Percentiles rank a stretch among this genome's conserved stretches.
Conservation (phyloP, 1,140 invertebrate species). For the Elymnias hypermnestra region DNA sequence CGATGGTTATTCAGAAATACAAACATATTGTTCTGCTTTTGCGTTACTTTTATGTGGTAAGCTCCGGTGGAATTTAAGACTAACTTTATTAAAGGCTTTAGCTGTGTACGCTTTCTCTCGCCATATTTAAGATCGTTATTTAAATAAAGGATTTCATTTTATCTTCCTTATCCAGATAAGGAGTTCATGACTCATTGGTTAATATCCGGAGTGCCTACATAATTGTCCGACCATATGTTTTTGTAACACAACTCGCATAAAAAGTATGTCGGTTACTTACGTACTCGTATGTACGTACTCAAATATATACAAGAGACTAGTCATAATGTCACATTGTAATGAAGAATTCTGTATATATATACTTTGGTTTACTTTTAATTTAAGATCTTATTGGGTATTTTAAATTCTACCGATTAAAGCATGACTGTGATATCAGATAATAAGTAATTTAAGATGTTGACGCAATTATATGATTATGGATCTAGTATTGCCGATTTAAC, state of each 20-base stretch:
- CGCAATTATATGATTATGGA: no score
- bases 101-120: not conserved
- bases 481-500: no score
- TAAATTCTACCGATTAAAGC: not conserved
- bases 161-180: conserved; percentile 57
- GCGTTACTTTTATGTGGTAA: not conserved
- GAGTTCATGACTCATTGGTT: conserved; percentile 46
- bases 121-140: conserved; percentile 18
- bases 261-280: conserved; percentile 43
- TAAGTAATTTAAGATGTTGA: not conserved
- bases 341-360: conserved; percentile 2
- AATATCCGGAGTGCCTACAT: conserved; percentile 44
- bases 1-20: no score
- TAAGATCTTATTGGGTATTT: not conserved
- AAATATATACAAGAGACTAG: conserved; percentile 7
- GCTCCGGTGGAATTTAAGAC: not conserved
- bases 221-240: conserved; percentile 58
- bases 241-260: conserved; percentile 43
- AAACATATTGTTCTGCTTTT: not conserved
- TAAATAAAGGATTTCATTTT: conserved; percentile 27
- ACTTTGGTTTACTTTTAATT: not conserved
- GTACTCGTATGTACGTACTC: conserved; percentile 7
- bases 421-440: not conserved
- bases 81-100: no score
- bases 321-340: conserved; percentile 1